Base-by-base conservation (phyloP, 92 coral and sea anemone species). In the Metridium senile region DNA sequence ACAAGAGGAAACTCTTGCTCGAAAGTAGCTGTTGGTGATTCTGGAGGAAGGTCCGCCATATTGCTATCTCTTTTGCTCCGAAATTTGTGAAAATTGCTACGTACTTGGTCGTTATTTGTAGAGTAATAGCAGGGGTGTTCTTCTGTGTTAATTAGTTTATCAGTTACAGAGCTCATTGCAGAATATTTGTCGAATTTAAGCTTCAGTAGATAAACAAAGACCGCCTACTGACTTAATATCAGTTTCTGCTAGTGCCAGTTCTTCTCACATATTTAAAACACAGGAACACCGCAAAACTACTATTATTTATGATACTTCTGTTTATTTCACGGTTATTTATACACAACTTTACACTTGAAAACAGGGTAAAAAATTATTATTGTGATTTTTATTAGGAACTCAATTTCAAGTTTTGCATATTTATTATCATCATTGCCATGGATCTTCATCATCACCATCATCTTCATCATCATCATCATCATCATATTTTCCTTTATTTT, bases 11-110 rank as follows among this genome's bases (percentile, higher is more conserved):
- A 35, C 1, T 53, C 78, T 32, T 26, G 67, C 11, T 73, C 23
- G 18, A 54, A 32, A 25, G 32, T 62, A 1, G 64, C 63, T 51
- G 57, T 31, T 57, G 78, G 78, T 26, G 78, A 73, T n/a, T 62
- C 46, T n/a, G 68, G 77, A 33, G 67, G 78, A 29, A 58, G 8
- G 0, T 57, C 43, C 54, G 33, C 58, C 8, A 32, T 30, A 2
- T 29, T 72, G 9, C 29, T 30, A 10, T n/a, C 2, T n/a, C 34
- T 62, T 63, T 21, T 63, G 0, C 22, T 35, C 7, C 17, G 43
- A 31, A 31, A 35, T 25, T 26, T 0, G 20, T 33, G 67, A 73
- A 17, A 57, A 26, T 32, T 20, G 11, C 51, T 39, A 26, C 18
- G 21, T 26, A 3, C 1, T 58, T 58, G 78, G n/a, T 34, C 68